Percentiles rank a stretch among this genome's conserved stretches.
phyloP scores from a whole-genome alignment of 2,797 vertebrate species.

The Threskiornis aethiopicus region DNA sequence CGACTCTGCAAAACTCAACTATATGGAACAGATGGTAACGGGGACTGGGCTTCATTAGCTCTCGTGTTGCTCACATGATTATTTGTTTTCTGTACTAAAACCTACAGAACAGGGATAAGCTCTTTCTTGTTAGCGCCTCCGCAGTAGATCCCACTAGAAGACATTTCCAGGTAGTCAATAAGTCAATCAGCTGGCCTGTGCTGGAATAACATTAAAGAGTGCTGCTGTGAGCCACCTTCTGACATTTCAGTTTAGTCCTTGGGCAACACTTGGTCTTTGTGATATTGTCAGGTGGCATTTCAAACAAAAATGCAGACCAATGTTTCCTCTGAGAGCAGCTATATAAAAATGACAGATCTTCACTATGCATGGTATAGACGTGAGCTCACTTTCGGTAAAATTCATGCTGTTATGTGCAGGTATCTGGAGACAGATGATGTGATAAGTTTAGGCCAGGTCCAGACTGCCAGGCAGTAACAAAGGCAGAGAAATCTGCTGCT shows the following conservation, averaged over 20 bases:
- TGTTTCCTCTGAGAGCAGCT: not conserved
- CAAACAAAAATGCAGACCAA: not conserved
- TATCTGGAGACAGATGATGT: not conserved
- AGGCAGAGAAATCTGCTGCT: not conserved
- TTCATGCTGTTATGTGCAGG: not conserved
- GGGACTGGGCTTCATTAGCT: not conserved
- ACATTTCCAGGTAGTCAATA: not conserved
- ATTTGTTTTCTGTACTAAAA: slow-evolving; percentile 14
- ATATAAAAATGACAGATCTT: not conserved
- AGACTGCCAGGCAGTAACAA: not conserved
- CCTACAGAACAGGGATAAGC: not conserved
- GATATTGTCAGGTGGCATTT: not conserved
- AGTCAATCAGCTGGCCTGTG: not conserved
- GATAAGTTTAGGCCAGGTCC: not conserved
- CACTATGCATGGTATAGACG: not conserved
- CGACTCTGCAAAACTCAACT: not conserved
- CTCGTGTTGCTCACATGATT: not conserved
- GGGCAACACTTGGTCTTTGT: not conserved
- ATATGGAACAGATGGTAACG: not conserved
- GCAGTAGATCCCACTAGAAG: not conserved
- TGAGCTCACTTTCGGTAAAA: not conserved
- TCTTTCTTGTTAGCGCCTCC: not conserved
- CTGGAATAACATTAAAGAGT: not conserved
- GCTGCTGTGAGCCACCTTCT: not conserved
- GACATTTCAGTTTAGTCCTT: not conserved